Evolutionary conservation across 2,797 vertebrate species (phyloP).

Genomic region (Antennarius maculatus): DNA sequence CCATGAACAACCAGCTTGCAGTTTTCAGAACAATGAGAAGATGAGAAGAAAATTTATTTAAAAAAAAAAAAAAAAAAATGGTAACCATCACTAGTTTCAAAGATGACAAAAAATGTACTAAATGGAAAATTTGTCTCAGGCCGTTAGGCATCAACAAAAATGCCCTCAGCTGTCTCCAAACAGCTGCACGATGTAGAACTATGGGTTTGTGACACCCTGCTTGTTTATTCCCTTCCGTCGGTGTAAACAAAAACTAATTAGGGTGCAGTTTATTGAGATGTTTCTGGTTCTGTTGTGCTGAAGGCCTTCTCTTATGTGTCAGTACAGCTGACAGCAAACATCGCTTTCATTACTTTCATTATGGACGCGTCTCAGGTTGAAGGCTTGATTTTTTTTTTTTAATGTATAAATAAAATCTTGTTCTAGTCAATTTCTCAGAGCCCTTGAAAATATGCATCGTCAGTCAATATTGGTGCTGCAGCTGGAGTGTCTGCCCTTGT

Average conservation of each 20-base stretch:
- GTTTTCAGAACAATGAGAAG: constrained; percentile 9
- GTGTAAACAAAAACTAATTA: neutral
- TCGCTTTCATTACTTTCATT: constrained; percentile 54
- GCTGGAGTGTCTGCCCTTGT: constrained; percentile 3
- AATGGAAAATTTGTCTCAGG: neutral
- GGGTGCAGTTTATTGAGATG: constrained; percentile 6
- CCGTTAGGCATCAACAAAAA: constrained; percentile 10
- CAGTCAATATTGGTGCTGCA: constrained; percentile 23
- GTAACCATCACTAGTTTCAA: neutral
- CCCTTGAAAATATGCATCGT: constrained; percentile 8
- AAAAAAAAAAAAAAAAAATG: constrained; percentile 14
- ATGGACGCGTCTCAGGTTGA: constrained; percentile 8
- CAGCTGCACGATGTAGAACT: constrained; percentile 28
- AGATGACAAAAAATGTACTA: neutral
- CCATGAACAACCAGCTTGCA: constrained; percentile 14
- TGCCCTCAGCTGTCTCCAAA: constrained; percentile 25
- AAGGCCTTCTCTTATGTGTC: constrained; percentile 5
- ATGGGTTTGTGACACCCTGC: neutral
- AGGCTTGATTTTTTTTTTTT: constrained; percentile 33
- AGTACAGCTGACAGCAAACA: constrained; percentile 52
- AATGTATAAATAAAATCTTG: constrained; percentile 29
- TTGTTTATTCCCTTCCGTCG: no score
- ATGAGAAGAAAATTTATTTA: constrained; percentile 19
- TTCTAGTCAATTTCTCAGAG: constrained; percentile 39
- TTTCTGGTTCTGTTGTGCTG: neutral